phyloP scores from a whole-genome alignment of 2,797 vertebrate species.

The Pipistrellus pygmaeus region DNA sequence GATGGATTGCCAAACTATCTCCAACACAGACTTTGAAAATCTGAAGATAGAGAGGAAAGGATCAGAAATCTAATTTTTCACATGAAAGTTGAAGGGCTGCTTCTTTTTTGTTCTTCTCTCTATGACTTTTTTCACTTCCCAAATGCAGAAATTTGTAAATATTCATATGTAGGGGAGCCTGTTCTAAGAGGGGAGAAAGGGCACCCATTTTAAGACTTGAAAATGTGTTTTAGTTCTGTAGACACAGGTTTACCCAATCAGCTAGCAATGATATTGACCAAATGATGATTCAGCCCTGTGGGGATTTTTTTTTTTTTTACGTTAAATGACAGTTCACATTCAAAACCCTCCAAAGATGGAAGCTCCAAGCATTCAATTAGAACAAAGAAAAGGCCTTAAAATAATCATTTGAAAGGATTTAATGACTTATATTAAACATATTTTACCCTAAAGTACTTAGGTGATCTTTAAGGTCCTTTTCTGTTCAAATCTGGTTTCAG shows the following conservation, averaged over 20 bases:
- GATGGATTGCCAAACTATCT: conserved; percentile 32
- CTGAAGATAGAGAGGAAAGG: neutral
- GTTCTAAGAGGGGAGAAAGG: conserved; percentile 23
- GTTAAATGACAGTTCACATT: conserved; percentile 45
- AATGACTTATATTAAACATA: conserved; percentile 12
- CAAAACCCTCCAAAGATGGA: conserved; percentile 43
- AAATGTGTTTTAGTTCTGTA: conserved; percentile 36
- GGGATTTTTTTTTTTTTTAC: neutral
- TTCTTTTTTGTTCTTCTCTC: neutral
- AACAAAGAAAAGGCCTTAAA: conserved; percentile 33
- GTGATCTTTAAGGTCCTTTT: conserved; percentile 14
- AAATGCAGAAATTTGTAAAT: conserved; percentile 56
- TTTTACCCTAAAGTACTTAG: conserved; percentile 36
- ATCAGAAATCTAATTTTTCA: conserved; percentile 67
- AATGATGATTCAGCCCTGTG: conserved; percentile 33
- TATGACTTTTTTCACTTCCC: conserved; percentile 45
- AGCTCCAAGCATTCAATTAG: conserved; percentile 16
- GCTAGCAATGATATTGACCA: neutral
- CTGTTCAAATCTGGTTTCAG: neutral
- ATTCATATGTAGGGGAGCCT: neutral
- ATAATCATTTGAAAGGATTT: conserved; percentile 29
- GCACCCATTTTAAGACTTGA: conserved; percentile 45
- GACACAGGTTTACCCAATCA: conserved; percentile 39
- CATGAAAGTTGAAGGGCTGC: neutral
- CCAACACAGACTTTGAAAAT: conserved; percentile 57